A percentile compares a stretch with the other conserved stretches of the same genome.
phyloP scores from a whole-genome alignment of 2,113 vertebrate species.

The Danionella cerebrum region DNA sequence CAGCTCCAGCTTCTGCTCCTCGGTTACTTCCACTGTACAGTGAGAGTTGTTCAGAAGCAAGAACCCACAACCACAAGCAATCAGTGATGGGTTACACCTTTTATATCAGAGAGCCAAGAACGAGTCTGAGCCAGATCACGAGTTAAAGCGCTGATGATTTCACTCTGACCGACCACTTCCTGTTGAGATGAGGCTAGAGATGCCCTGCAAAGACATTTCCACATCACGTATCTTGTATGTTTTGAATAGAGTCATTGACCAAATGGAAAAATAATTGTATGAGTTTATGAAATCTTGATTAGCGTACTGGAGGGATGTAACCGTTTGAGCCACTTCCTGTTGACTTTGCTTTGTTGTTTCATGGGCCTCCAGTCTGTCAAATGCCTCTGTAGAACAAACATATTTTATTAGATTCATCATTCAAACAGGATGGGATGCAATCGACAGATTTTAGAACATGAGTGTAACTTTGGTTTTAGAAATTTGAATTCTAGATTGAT shows the following conservation, averaged over 20 bases:
- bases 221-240: neutral
- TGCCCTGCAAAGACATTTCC: slow-evolving; percentile 37
- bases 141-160: slow-evolving; percentile 51
- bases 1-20: slow-evolving; percentile 69
- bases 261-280: too few species aligned
- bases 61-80: neutral
- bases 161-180: slow-evolving; percentile 54
- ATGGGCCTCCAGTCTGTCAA: slow-evolving; percentile 2
- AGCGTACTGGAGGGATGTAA: slow-evolving; percentile 29
- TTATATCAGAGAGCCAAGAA: slow-evolving; percentile 60
- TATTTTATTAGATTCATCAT: too few species aligned
- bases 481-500: too few species aligned
- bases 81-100: slow-evolving; percentile 50
- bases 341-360: neutral
- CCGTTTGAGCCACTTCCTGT: neutral
- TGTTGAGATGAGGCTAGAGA: slow-evolving; percentile 47
- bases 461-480: too few species aligned
- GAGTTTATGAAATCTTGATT: neutral
- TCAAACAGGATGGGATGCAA: too few species aligned
- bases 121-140: slow-evolving; percentile 54
- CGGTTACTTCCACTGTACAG: slow-evolving; percentile 63
- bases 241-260: neutral
- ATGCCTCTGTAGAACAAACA: slow-evolving; percentile 7
- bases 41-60: neutral
- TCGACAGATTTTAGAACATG: too few species aligned